Conservation (phyloP, 2,888 invertebrate genomes). For the Amaurobius ferox region DNA sequence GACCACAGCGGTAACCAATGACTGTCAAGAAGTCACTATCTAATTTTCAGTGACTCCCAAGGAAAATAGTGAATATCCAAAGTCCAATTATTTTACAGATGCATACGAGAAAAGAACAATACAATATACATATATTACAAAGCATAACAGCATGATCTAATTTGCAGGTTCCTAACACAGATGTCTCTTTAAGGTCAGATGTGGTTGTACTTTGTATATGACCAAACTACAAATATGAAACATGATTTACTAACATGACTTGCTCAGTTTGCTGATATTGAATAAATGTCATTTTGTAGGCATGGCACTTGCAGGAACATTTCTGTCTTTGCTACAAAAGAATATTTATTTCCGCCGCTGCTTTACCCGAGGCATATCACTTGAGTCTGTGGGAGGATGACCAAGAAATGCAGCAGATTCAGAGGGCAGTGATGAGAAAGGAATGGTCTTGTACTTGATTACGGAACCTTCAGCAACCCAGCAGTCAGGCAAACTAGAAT, state of each 20-base stretch:
- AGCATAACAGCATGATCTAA: no score
- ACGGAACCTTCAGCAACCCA: conserved; percentile 86
- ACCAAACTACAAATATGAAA: conserved; percentile 30
- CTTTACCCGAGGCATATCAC: conserved; percentile 53
- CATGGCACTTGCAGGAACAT: conserved; percentile 72
- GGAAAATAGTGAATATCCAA: no score
- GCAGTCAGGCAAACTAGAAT: conserved; percentile 87
- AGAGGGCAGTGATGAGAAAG: conserved; percentile 77
- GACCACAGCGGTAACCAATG: no score
- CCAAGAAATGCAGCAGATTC: conserved; percentile 64
- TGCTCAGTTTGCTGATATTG: conserved; percentile 12
- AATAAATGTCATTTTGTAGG: conserved; percentile 48
- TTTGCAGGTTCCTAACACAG: conserved; percentile 7
- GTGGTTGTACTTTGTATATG: conserved; percentile 9
- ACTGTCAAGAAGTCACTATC: no score
- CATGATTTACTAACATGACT: conserved; percentile 9
- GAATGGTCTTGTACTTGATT: conserved; percentile 77
- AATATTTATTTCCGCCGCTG: conserved; percentile 50
- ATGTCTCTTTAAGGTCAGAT: background rate
- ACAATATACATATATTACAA: no score
- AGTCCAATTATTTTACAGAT: no score
- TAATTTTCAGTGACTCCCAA: no score
- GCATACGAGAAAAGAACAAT: no score
- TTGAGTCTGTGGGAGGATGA: conserved; percentile 17
- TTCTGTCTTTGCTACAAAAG: conserved; percentile 30